phyloP scores from a whole-genome alignment of 2,113 vertebrate species.

The Bujurquina vittata region DNA sequence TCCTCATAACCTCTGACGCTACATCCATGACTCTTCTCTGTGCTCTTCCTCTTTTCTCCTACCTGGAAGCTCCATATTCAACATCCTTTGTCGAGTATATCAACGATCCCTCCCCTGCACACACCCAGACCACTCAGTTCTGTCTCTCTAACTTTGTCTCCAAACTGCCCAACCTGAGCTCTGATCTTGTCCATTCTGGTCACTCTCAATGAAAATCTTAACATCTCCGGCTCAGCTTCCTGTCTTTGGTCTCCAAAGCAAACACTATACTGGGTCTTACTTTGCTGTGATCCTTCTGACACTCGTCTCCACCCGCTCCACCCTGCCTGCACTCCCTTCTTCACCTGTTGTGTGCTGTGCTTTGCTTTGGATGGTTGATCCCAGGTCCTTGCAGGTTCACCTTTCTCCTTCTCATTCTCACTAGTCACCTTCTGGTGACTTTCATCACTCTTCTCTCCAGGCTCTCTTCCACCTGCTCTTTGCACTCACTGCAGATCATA shows the following conservation, averaged over 20 bases:
- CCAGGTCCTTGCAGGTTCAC: neutral
- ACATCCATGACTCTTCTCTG: neutral
- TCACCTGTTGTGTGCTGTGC: neutral
- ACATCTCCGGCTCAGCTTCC: neutral
- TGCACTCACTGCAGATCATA: neutral
- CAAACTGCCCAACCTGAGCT: neutral
- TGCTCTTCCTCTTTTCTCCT: neutral
- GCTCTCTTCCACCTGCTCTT: no score
- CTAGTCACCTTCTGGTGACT: neutral
- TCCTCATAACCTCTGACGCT: neutral
- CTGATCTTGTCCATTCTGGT: neutral
- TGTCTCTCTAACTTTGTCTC: neutral
- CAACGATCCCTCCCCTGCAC: neutral
- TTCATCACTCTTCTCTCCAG: no score
- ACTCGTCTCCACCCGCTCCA: neutral
- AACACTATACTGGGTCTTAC: neutral
- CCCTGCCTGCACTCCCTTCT: neutral
- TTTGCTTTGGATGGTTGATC: neutral
- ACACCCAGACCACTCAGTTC: neutral
- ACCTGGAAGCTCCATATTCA: neutral
- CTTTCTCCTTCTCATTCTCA: neutral
- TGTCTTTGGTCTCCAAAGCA: neutral
- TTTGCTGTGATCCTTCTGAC: neutral
- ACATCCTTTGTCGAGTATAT: neutral
- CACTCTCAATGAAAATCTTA: neutral